phyloP scores from a whole-genome alignment of 2,888 invertebrate species.

The Drosophila nigricruria region DNA sequence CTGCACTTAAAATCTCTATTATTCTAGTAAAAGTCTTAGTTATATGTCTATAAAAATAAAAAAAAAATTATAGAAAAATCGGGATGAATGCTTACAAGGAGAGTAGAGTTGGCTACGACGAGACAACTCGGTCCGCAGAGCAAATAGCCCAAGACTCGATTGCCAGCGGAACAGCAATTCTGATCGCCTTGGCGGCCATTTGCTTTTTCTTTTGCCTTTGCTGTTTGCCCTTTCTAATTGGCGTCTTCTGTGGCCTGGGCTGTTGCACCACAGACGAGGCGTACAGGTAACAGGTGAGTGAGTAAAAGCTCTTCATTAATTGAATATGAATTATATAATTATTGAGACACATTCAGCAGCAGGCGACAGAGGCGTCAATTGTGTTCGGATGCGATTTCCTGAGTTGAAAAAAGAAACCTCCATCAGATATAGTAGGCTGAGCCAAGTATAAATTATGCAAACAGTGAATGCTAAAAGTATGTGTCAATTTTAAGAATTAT shows the following conservation, averaged over 20 bases:
- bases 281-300: conserved; percentile 2
- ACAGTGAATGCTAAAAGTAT: not conserved
- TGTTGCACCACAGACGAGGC: not conserved
- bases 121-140: not conserved
- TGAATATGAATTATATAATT: not conserved
- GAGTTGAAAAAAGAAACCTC: too few relatives aligned
- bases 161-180: conserved; percentile 2
- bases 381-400: too few relatives aligned
- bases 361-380: not conserved
- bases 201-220: conserved; percentile 3
- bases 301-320: too few relatives aligned
- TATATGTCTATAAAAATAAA: not conserved
- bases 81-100: not conserved
- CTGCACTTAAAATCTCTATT: not conserved
- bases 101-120: too few relatives aligned
- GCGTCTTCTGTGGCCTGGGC: conserved; percentile 31
- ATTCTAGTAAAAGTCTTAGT: not conserved
- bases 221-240: conserved; percentile 24
- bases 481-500: not conserved
- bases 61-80: not conserved
- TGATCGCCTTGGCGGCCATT: conserved; percentile 1
- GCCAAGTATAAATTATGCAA: not conserved
- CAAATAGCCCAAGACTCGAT: not conserved
- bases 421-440: not conserved
- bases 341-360: not conserved